phyloP scores from a whole-genome alignment of 2,113 vertebrate species.

The Rhinolophus ferrumequinum region DNA sequence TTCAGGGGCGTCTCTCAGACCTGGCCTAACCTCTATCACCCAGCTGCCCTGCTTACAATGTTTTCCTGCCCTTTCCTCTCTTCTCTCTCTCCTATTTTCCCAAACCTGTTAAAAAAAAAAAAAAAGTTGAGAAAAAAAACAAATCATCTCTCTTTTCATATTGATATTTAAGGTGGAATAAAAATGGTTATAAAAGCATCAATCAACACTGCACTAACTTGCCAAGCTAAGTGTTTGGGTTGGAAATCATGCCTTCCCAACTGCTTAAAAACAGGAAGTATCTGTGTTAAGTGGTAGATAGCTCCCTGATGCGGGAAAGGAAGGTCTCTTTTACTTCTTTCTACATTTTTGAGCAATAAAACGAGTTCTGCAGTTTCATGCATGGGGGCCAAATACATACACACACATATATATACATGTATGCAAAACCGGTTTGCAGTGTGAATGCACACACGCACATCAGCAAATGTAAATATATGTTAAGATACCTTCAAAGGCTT shows the following conservation, averaged over 20 bases:
- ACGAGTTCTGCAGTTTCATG: constrained; percentile 85
- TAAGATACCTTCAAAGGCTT: constrained; percentile 21
- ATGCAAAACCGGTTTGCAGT: neutral
- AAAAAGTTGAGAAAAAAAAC: neutral
- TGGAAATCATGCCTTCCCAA: constrained; percentile 88
- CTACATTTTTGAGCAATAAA: constrained; percentile 84
- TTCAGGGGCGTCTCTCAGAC: constrained; percentile 80
- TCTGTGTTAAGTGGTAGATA: constrained; percentile 93
- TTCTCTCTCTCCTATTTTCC: neutral
- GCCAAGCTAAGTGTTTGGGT: constrained; percentile 93
- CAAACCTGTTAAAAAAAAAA: neutral
- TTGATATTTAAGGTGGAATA: constrained; percentile 89
- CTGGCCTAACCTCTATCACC: constrained; percentile 78
- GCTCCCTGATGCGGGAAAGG: constrained; percentile 88
- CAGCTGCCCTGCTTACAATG: constrained; percentile 77
- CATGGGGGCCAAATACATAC: constrained; percentile 34
- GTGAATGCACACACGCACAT: neutral
- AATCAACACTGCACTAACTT: constrained; percentile 88
- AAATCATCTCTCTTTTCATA: constrained; percentile 78
- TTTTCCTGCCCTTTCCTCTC: constrained; percentile 75
- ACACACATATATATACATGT: neutral
- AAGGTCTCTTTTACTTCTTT: constrained; percentile 72
- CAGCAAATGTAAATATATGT: neutral
- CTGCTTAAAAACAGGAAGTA: constrained; percentile 95
- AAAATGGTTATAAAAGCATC: constrained; percentile 90